phyloP scores from a whole-genome alignment of 1,140 invertebrate species.

The Procambarus virginalis region DNA sequence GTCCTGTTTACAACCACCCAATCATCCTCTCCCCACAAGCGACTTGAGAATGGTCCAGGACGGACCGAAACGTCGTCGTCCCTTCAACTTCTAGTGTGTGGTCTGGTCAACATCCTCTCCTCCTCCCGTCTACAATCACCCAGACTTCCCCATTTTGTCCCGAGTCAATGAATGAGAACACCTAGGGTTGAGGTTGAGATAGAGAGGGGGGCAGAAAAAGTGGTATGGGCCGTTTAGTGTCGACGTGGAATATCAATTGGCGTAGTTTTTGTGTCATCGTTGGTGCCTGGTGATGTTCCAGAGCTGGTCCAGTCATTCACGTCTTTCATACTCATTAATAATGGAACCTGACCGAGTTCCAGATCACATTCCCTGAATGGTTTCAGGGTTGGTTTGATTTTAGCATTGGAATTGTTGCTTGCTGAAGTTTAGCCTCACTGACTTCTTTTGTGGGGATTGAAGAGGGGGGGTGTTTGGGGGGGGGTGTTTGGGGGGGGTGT shows the following conservation, averaged over 20 bases:
- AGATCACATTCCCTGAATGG: not conserved
- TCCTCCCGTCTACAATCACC: no score
- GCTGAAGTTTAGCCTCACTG: not conserved
- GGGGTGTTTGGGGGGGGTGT: no score
- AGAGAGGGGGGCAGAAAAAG: conserved; percentile 4
- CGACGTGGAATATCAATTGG: conserved; percentile 1
- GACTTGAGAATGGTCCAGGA: no score
- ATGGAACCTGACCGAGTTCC: not conserved
- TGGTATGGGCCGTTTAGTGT: not conserved
- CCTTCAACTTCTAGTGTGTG: no score
- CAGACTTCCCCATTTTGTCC: not conserved
- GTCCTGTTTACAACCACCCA: no score
- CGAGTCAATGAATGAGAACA: conserved; percentile 20
- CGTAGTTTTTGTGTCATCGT: not conserved
- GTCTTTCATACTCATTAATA: not conserved
- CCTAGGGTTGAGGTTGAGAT: not conserved
- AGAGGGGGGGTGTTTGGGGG: no score
- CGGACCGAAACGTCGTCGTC: no score
- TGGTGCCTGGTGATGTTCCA: not conserved
- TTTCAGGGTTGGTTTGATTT: not conserved
- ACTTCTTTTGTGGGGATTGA: not conserved
- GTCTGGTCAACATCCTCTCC: no score
- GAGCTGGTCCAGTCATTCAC: not conserved
- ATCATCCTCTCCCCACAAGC: no score
- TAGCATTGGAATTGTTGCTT: not conserved